phyloP scores from a whole-genome alignment of 2,113 vertebrate species.

The Ranitomeya imitator region DNA sequence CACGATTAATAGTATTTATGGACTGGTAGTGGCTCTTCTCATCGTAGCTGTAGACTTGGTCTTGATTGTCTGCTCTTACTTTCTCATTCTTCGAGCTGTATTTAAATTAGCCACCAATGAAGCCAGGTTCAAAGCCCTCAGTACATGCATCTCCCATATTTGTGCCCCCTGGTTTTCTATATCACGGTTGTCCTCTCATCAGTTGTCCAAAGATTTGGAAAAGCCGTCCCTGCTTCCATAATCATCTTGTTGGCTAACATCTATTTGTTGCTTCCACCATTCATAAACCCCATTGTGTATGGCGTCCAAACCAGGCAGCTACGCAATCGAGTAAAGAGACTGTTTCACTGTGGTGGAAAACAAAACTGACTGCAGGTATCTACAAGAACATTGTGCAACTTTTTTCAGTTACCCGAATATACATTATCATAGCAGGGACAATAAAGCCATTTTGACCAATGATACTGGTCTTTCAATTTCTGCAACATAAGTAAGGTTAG shows the following conservation, averaged over 20 bases:
- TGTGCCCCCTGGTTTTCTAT: slow-evolving; percentile 25
- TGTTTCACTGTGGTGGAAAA: not conserved
- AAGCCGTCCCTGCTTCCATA: not conserved
- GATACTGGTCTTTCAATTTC: too few species aligned
- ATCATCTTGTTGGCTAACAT: slow-evolving; percentile 13
- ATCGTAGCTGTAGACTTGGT: slow-evolving; percentile 11
- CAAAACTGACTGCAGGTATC: not conserved
- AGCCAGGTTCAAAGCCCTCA: slow-evolving; percentile 34
- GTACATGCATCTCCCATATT: slow-evolving; percentile 48
- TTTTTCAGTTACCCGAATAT: too few species aligned
- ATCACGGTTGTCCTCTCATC: not conserved
- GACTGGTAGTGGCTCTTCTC: not conserved
- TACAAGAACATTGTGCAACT: too few species aligned
- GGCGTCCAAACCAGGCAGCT: slow-evolving; percentile 46
- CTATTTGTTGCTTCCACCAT: slow-evolving; percentile 28
- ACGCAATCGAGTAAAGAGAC: not conserved
- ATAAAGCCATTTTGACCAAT: too few species aligned
- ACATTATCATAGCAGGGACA: too few species aligned
- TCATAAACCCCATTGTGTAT: slow-evolving; percentile 53
- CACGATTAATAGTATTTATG: slow-evolving; percentile 2
- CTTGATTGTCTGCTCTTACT: slow-evolving; percentile 38
- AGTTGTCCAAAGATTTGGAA: slow-evolving; percentile 17
- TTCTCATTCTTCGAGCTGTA: slow-evolving; percentile 13
- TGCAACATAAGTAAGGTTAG: too few species aligned
- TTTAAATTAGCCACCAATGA: not conserved